Evolutionary conservation across 2,888 invertebrate species (phyloP).

Genomic region (Rhagophthalmus giganteus): DNA sequence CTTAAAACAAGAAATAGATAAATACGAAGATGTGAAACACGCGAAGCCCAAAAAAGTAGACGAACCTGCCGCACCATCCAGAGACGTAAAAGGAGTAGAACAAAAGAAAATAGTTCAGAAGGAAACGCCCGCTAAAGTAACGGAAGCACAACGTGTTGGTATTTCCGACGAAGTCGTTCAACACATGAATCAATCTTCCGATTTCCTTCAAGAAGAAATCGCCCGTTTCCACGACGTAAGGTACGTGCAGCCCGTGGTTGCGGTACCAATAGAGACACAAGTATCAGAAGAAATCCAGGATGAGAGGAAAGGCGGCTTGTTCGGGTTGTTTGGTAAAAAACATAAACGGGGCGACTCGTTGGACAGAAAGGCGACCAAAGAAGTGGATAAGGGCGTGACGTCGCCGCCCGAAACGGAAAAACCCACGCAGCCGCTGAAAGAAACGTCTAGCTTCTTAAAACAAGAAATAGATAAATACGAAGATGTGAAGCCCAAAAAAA

Average conservation of each 20-base stretch:
- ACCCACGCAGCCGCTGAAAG: slow-evolving; percentile 43
- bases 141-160: too few species aligned
- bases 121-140: background rate
- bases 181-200: too few species aligned
- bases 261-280: background rate
- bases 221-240: slow-evolving; percentile 37
- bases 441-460: slow-evolving; percentile 40
- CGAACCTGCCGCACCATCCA: background rate
- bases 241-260: slow-evolving; percentile 9
- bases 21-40: slow-evolving; percentile 16
- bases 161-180: too few species aligned
- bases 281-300: background rate
- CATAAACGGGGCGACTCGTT: background rate
- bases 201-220: slow-evolving; percentile 37
- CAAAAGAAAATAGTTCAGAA: background rate
- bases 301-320: background rate
- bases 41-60: slow-evolving; percentile 5
- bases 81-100: background rate
- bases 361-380: slow-evolving; percentile 4
- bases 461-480: slow-evolving; percentile 44
- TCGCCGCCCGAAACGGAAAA: slow-evolving; percentile 32
- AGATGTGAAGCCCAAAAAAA: slow-evolving; percentile 34
- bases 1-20: slow-evolving; percentile 16
- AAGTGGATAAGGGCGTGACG: too few species aligned
- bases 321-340: slow-evolving; percentile 20